Percentiles rank a stretch among this genome's conserved stretches.
Evolutionary conservation across 2,797 vertebrate genomes (phyloP).

Genomic region (Anableps anableps): DNA sequence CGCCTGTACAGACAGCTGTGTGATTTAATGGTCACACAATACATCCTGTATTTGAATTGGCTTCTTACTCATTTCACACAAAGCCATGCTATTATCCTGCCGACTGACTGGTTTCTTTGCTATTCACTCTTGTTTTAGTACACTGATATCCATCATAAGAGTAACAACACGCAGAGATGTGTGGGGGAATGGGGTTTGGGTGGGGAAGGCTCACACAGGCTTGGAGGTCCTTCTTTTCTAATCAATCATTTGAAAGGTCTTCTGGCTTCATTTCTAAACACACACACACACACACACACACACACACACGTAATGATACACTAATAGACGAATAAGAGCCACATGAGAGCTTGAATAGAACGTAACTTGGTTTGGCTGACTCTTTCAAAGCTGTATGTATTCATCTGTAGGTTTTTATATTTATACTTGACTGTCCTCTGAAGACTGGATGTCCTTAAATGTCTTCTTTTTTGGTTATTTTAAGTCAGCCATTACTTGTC

Average conservation of each 20-base stretch:
- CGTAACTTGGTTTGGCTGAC: constrained; percentile 12
- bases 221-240: constrained; percentile 55
- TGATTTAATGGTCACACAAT: constrained; percentile 67
- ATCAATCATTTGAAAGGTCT: constrained; percentile 56
- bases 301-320: constrained; percentile 16
- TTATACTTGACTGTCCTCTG: not conserved
- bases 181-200: constrained; percentile 28
- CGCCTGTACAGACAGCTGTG: constrained; percentile 62
- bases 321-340: constrained; percentile 26
- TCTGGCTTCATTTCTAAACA: constrained; percentile 47
- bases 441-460: not conserved
- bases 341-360: constrained; percentile 16
- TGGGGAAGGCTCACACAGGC: constrained; percentile 13
- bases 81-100: constrained; percentile 73
- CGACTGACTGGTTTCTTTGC: constrained; percentile 64
- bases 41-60: constrained; percentile 81
- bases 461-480: not conserved
- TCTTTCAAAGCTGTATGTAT: not conserved
- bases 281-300: not conserved
- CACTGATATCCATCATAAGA: constrained; percentile 79
- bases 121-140: constrained; percentile 75
- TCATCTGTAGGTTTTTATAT: not conserved
- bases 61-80: constrained; percentile 66
- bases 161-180: constrained; percentile 66
- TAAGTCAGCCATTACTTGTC: not conserved